Conservation (phyloP, 2,797 vertebrate species). For the Aphelocoma californica region DNA sequence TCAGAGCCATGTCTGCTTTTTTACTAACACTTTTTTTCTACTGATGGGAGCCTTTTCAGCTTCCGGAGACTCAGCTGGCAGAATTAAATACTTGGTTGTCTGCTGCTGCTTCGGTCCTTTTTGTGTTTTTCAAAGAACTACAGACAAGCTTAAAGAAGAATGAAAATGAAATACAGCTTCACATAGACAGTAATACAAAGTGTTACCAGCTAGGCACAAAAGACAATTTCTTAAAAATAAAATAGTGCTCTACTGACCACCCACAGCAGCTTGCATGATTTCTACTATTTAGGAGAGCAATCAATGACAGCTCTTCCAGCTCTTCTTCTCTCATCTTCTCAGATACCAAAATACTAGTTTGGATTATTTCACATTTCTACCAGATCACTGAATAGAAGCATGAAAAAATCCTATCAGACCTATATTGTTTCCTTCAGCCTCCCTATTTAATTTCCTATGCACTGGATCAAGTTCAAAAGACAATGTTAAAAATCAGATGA, state of each 20-base stretch:
- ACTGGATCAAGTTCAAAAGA: not conserved
- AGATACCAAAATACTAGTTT: not conserved
- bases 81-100: slow-evolving; percentile 14
- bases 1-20: not conserved
- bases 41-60: not conserved
- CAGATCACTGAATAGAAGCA: not conserved
- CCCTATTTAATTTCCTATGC: not conserved
- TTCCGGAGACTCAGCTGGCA: not conserved
- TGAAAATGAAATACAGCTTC: slow-evolving; percentile 17
- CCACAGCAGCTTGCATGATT: not conserved
- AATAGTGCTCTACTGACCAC: not conserved
- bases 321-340: not conserved
- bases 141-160: slow-evolving; percentile 9
- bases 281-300: not conserved
- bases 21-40: not conserved
- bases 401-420: not conserved
- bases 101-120: not conserved
- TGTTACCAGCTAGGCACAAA: slow-evolving; percentile 34
- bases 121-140: not conserved
- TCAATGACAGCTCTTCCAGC: not conserved
- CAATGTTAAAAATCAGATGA: not conserved
- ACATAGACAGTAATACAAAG: not conserved
- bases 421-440: not conserved
- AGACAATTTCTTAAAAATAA: slow-evolving; percentile 2
- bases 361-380: not conserved